Conservation (phyloP, 1,140 invertebrate species). For the Maconellicoccus hirsutus region DNA sequence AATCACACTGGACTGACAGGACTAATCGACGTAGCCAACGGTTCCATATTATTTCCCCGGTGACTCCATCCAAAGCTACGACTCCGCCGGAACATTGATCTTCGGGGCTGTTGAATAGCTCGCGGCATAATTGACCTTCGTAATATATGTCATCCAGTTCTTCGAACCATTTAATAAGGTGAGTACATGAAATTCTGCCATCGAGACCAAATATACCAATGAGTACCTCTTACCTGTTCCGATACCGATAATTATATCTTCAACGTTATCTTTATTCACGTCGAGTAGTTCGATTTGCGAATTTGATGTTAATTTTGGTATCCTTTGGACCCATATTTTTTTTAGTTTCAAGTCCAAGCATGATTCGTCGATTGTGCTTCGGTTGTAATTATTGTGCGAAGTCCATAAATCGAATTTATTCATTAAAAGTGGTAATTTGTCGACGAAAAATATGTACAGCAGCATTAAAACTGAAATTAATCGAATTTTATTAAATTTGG, state of each 20-base stretch:
- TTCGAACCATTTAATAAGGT: background rate
- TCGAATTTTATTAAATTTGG: background rate
- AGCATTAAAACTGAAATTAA: slow-evolving; percentile 42
- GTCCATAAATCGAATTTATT: slow-evolving; percentile 45
- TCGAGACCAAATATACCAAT: too few species aligned
- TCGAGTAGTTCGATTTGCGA: slow-evolving; percentile 58
- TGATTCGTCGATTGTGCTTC: slow-evolving; percentile 37
- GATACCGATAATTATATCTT: slow-evolving; percentile 68
- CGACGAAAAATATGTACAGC: slow-evolving; percentile 50
- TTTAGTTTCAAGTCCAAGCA: slow-evolving; percentile 55
- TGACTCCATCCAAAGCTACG: slow-evolving; percentile 58
- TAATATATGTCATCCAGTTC: background rate
- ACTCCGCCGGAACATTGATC: slow-evolving; percentile 61
- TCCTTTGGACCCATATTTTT: slow-evolving; percentile 56
- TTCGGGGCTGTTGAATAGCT: background rate
- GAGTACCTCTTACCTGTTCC: slow-evolving; percentile 53
- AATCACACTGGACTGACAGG: slow-evolving; percentile 59
- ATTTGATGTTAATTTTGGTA: slow-evolving; percentile 64
- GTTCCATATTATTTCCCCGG: slow-evolving; percentile 61
- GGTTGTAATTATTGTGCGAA: slow-evolving; percentile 25
- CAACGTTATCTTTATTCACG: slow-evolving; percentile 57
- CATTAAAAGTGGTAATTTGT: slow-evolving; percentile 48
- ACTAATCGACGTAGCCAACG: slow-evolving; percentile 45
- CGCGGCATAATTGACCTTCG: slow-evolving; percentile 22
- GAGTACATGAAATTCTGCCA: too few species aligned